Base-by-base conservation (phyloP, 1,140 invertebrate genomes). In the Teleogryllus occipitalis region DNA sequence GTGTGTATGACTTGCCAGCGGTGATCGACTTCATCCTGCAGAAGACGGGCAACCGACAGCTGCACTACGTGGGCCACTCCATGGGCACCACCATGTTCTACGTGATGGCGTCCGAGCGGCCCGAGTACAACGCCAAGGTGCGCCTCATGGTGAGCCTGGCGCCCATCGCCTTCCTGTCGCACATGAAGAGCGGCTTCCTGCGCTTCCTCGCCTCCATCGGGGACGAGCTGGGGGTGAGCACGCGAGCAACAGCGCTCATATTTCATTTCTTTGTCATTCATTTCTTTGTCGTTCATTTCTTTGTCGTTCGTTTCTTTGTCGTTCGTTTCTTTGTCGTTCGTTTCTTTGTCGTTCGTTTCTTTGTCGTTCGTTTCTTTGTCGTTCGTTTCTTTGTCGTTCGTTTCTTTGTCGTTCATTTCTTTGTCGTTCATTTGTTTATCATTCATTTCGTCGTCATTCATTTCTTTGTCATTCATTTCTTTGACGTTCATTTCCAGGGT, bases 161-260 rank as follows among this genome's bases (percentile, higher is more conserved):
- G 8, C 90, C 89, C 21, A 87, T 90, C 0, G 85, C 87, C 7
- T 86, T 83, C 76, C 81, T 89, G 0, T 81, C 82, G 6, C 79
- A 89, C 81, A 86, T 88, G 7, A 85, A 84, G 76, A 86, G 85
- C 48, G 87, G 87, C 18, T 22, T 78, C 12, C 8, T 73, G 12
- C 8, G 48, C 7, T 72, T 8, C 46, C 39, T 78, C n/a, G 7
- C 65, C 8, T 21, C n/a, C 8, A n/a, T 22, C 48, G 21, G 78
- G 48, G 8, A 77, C 8, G 0, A 46, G 10, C 39, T 27, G 18
- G 46, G 39, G 76, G 76, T 77, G 39, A 77, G 76, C 18, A 7
- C 54, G 10, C 54, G 10, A 65, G 3, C 7, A 65, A 14, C 18
- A n/a, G n/a, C n/a, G n/a, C n/a, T n/a, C n/a, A 1, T 65, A 14